Base-by-base conservation (phyloP, 1,140 invertebrate genomes). In the Drosophila ficusphila region DNA sequence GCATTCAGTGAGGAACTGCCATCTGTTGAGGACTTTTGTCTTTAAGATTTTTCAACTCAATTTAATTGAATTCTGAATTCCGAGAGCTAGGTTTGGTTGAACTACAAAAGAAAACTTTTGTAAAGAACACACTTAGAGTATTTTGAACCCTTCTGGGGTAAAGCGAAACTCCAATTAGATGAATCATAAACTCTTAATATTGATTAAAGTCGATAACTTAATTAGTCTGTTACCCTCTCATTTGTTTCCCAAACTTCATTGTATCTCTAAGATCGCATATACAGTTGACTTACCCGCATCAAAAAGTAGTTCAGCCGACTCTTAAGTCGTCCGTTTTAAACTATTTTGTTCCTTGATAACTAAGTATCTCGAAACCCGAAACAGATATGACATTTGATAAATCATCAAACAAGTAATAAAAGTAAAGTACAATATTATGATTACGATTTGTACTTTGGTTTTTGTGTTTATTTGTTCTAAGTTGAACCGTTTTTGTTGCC, bases 181-280 rank as follows among this genome's bases (percentile, higher is more conserved):
- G n/a, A 52, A 42, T 34, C n/a, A 25, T 7, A 33, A 27, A 33
- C 18, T 21, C 38, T 27, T 49, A 25, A 38, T 49, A 67, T 51
- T 79, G 61, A 64, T 51, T 46, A 60, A 54, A 51, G 41, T 77
- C 61, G 52, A 81, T 78, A 76, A 62, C 46, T 54, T 69, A 64
- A 62, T 71, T 90, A 90, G 88, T 90, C 88, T 90, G 88, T 90
- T 90, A 90, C 88, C 88, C 88, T 76, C 74, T 74, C 57, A 65
- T 70, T 70, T 70, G 39, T 79, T 65, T 57, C 76, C 76, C 69
- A 46, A 61, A 65, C 74, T 74, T 76, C 47, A 68, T 89, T 73
- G 78, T 61, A 79, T 78, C 74, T 79, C 75, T 52, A 74, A 56
- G 58, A 69, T 79, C 76, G 76, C 76, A 79, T 81, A 73, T 39